Conservation (phyloP, 1,140 invertebrate genomes). For the Drosophila obscura region DNA sequence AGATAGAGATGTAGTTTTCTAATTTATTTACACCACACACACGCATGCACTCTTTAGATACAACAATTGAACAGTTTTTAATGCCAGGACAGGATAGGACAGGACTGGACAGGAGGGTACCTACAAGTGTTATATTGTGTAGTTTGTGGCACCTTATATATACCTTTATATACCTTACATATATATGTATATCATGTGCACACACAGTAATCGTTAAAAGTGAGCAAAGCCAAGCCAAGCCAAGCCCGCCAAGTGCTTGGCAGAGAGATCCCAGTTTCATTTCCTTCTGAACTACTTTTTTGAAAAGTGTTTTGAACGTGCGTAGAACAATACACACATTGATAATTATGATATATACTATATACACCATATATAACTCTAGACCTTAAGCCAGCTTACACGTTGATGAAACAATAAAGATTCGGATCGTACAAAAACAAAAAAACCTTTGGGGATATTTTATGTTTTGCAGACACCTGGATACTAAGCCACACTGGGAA, state of each 20-base stretch:
- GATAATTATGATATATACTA: conserved; percentile 38
- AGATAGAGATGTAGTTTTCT: conserved; percentile 63
- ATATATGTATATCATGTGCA: conserved; percentile 19
- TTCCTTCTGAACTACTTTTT: conserved; percentile 60
- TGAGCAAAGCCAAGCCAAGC: conserved; percentile 4
- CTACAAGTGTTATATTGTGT: conserved; percentile 42
- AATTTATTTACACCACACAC: conserved; percentile 63
- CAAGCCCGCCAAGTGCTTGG: conserved; percentile 19
- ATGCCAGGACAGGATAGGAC: background rate
- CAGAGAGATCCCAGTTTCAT: conserved; percentile 56
- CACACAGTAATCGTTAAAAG: conserved; percentile 40
- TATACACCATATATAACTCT: conserved; percentile 62
- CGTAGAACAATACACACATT: conserved; percentile 43
- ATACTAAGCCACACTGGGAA: background rate
- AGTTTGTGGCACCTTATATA: conserved; percentile 10
- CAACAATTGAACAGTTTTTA: conserved; percentile 44
- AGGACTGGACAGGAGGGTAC: background rate
- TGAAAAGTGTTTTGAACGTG: conserved; percentile 62
- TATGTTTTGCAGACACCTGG: too few relatives aligned
- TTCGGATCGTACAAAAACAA: conserved; percentile 71
- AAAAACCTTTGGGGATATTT: background rate
- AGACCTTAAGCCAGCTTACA: conserved; percentile 64
- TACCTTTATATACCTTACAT: conserved; percentile 25
- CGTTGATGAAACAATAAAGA: conserved; percentile 81
- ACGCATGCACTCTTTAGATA: conserved; percentile 58